Evolutionary conservation across 2,113 vertebrate genomes (phyloP).

Genomic region (Hippocampus guttulatus): DNA sequence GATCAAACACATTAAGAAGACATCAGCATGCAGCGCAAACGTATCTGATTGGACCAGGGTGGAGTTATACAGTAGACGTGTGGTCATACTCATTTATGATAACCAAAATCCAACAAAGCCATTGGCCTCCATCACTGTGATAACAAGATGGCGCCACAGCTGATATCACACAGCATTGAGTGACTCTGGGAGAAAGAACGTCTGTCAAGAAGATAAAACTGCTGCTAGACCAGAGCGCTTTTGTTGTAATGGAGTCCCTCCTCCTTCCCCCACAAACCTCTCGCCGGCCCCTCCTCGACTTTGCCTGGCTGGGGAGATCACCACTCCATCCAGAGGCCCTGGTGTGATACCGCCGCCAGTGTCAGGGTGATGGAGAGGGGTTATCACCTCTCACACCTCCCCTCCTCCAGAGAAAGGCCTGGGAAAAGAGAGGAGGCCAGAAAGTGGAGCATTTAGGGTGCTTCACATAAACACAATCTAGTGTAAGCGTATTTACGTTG

Average conservation of each 20-base stretch:
- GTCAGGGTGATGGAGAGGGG: constrained; percentile 58
- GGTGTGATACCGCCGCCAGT: constrained; percentile 14
- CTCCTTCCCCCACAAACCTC: constrained; percentile 6
- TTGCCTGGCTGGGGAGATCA: constrained; percentile 13
- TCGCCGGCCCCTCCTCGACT: constrained; percentile 2
- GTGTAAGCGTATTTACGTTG: neutral
- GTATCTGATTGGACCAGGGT: constrained; percentile 33
- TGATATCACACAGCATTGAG: constrained; percentile 45
- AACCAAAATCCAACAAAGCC: constrained; percentile 42
- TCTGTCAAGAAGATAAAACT: constrained; percentile 51
- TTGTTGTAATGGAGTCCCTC: constrained; percentile 30
- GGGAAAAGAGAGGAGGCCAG: constrained; percentile 35
- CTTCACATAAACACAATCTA: neutral
- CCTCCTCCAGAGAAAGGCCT: constrained; percentile 38
- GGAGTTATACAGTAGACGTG: constrained; percentile 48
- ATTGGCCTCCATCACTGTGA: constrained; percentile 39
- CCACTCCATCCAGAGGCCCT: constrained; percentile 23
- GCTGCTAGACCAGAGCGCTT: constrained; percentile 26
- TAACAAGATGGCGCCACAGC: constrained; percentile 48
- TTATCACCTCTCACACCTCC: constrained; percentile 54
- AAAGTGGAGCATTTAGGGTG: neutral
- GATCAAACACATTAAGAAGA: constrained; percentile 18
- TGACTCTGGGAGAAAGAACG: constrained; percentile 39
- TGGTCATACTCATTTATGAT: constrained; percentile 52
- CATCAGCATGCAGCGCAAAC: neutral